Evolutionary conservation across 2,797 vertebrate genomes (phyloP).

Genomic region (Epinephelus coioides): DNA sequence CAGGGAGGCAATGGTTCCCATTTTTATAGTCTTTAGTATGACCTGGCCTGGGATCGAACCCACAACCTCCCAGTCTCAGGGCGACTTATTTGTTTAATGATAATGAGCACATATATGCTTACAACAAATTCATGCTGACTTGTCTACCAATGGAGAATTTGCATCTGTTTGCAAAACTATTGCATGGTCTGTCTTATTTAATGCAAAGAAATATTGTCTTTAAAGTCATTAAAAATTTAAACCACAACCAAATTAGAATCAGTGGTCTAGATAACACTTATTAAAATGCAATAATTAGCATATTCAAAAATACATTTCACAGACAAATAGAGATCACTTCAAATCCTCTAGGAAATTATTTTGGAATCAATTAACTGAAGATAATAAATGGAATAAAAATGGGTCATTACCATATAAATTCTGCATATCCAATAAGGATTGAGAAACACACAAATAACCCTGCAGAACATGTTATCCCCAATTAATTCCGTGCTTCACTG

Average conservation of each 20-base stretch:
- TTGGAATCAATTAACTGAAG: neutral
- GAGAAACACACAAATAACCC: neutral
- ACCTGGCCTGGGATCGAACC: no score
- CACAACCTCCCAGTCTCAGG: no score
- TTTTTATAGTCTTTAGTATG: no score
- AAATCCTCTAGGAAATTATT: neutral
- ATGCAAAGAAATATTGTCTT: neutral
- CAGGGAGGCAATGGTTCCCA: no score
- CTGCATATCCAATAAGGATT: neutral
- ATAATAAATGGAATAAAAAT: neutral
- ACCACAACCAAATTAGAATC: neutral
- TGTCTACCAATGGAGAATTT: neutral
- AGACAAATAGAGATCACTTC: neutral
- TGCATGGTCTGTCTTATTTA: neutral
- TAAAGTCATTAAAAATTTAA: constrained; percentile 1
- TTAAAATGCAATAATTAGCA: neutral
- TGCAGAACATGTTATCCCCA: neutral
- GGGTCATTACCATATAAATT: neutral
- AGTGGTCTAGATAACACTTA: no score
- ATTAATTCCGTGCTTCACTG: neutral
- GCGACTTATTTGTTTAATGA: neutral
- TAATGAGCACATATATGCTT: neutral
- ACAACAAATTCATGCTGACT: neutral
- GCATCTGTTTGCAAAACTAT: neutral
- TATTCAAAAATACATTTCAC: neutral